Evolutionary conservation across 1,140 invertebrate species (phyloP).

Genomic region (Drosophila obscura): DNA sequence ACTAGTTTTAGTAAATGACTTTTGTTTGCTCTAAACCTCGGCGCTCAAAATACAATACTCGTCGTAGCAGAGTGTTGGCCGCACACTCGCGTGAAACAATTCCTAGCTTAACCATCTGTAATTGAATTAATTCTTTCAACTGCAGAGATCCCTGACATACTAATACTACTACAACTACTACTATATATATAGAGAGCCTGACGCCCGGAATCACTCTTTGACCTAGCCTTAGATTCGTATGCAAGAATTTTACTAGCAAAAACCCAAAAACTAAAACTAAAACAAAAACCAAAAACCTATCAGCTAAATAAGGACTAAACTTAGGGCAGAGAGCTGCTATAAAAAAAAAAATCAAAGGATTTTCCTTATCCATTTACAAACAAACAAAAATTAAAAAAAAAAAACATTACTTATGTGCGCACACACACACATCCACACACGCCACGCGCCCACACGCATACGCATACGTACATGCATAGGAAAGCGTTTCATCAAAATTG

Average conservation of each 20-base stretch:
- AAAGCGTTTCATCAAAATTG: constrained; percentile 81
- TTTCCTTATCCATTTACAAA: constrained; percentile 22
- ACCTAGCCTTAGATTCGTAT: constrained; percentile 65
- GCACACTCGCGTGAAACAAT: not conserved
- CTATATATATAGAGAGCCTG: constrained; percentile 1
- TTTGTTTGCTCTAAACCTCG: constrained; percentile 1
- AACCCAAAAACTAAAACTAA: constrained; percentile 24
- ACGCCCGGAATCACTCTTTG: constrained; percentile 51
- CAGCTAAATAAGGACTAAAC: constrained; percentile 44
- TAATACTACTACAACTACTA: no score
- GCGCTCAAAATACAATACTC: no score
- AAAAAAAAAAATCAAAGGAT: constrained; percentile 7
- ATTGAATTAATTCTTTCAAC: constrained; percentile 18
- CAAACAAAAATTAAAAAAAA: not conserved
- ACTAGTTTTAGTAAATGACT: no score
- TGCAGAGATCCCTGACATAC: not conserved
- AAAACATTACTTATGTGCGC: constrained; percentile 16
- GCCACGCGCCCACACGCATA: constrained; percentile 6
- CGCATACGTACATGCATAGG: constrained; percentile 52
- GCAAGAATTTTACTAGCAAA: constrained; percentile 54
- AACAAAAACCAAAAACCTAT: constrained; percentile 40
- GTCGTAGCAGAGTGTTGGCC: constrained; percentile 11
- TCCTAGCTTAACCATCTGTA: constrained; percentile 14
- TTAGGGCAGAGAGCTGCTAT: constrained; percentile 29
- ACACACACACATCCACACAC: constrained; percentile 16